Conservation (phyloP, 2,113 vertebrate species). For the Pampusana beccarii region DNA sequence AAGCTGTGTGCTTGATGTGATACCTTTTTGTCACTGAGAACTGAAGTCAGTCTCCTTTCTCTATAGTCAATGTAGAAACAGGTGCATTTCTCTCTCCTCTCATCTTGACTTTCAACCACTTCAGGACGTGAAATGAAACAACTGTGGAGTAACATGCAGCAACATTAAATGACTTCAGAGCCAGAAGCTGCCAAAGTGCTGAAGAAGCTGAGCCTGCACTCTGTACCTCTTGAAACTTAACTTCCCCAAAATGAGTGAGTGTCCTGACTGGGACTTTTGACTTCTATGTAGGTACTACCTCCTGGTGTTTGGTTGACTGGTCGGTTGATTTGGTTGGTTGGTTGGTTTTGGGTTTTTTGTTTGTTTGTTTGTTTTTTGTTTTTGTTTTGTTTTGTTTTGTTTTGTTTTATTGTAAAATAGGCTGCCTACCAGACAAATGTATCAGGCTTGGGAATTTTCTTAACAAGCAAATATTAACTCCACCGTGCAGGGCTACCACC, state of each 20-base stretch:
- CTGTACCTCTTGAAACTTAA: background rate
- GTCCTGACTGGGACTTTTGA: background rate
- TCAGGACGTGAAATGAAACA: background rate
- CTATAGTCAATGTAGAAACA: background rate
- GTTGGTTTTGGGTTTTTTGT: too few species aligned
- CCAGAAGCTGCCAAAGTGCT: background rate
- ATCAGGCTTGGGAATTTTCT: background rate
- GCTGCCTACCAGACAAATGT: background rate
- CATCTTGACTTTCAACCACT: background rate
- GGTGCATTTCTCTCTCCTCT: background rate
- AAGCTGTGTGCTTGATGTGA: rapidly evolving
- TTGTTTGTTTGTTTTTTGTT: too few species aligned
- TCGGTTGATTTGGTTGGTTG: too few species aligned
- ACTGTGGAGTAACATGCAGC: rapidly evolving
- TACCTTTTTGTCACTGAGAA: background rate
- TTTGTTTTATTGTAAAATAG: background rate
- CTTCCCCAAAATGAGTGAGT: background rate
- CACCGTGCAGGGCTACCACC: background rate
- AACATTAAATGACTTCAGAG: background rate
- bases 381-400: too few species aligned
- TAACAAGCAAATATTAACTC: background rate
- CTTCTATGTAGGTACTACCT: background rate
- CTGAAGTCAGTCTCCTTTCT: background rate
- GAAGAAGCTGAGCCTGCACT: background rate
- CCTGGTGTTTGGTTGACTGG: too few species aligned